phyloP scores from a whole-genome alignment of 2,888 invertebrate genomes.

The Yponomeuta sedellus region DNA sequence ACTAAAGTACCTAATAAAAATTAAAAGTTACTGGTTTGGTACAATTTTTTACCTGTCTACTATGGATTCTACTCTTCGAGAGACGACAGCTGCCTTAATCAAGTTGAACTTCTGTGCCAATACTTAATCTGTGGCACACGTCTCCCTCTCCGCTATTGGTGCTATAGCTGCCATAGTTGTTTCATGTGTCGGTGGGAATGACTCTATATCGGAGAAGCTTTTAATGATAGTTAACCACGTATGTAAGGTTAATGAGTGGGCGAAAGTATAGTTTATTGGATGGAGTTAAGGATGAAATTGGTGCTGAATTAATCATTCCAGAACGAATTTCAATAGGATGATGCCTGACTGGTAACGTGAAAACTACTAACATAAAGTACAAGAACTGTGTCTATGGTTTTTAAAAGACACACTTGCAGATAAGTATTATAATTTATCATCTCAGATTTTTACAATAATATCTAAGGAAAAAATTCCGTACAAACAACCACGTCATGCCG shows the following conservation, averaged over 20 bases:
- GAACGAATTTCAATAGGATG: background rate
- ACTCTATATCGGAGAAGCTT: background rate
- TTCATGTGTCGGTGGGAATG: background rate
- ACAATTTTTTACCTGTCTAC: too few species aligned
- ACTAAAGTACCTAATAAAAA: too few species aligned
- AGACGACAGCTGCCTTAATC: background rate
- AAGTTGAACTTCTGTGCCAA: background rate
- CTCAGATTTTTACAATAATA: too few species aligned
- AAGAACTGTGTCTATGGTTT: too few species aligned
- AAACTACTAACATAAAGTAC: background rate
- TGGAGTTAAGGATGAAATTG: background rate
- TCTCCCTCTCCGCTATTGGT: background rate
- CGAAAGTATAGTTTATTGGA: background rate
- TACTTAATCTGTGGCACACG: constrained; percentile 6
- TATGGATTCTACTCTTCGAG: too few species aligned
- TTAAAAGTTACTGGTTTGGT: too few species aligned
- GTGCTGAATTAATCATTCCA: background rate
- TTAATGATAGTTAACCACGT: background rate
- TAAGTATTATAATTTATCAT: too few species aligned
- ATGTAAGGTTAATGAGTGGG: background rate
- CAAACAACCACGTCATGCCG: too few species aligned
- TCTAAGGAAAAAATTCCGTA: too few species aligned
- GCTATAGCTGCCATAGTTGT: background rate
- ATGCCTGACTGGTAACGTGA: background rate
- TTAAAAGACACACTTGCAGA: too few species aligned